phyloP scores from a whole-genome alignment of 53 echinoderm and acorn worm species.

The Temnopleurus reevesii region DNA sequence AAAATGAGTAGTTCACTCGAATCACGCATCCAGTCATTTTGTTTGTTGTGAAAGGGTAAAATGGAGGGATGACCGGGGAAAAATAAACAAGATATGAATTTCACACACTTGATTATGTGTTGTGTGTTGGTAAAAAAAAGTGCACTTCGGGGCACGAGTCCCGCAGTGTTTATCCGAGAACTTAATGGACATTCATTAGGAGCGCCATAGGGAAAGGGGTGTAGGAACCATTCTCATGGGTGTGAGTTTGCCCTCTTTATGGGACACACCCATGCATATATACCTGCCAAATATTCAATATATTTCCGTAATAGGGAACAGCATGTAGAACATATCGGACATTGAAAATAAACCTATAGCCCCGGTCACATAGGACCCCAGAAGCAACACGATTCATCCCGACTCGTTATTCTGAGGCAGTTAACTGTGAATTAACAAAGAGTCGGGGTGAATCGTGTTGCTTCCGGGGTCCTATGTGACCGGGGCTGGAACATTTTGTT shows the following conservation, averaged over 20 bases:
- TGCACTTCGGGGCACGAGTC: not conserved
- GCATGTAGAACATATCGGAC: not conserved
- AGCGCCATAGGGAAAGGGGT: not conserved
- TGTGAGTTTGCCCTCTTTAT: not conserved
- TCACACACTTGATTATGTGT: too few relatives aligned
- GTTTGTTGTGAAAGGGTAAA: too few relatives aligned
- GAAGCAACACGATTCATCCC: not conserved
- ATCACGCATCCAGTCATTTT: not conserved
- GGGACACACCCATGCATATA: conserved; percentile 13
- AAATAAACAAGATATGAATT: too few relatives aligned
- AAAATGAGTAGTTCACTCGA: not conserved
- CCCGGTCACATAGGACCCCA: not conserved
- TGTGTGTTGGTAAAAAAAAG: too few relatives aligned
- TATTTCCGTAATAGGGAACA: too few relatives aligned
- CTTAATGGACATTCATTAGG: not conserved
- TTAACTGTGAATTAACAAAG: not conserved
- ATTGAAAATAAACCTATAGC: not conserved
- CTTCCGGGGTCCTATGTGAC: too few relatives aligned
- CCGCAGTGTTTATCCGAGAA: not conserved
- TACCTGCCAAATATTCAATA: too few relatives aligned
- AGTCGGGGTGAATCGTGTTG: not conserved
- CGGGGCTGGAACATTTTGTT: too few relatives aligned
- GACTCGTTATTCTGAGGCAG: not conserved
- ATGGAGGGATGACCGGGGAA: too few relatives aligned
- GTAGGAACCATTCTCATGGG: not conserved